phyloP scores from a whole-genome alignment of 1,140 invertebrate species.

The Habropoda laboriosa region DNA sequence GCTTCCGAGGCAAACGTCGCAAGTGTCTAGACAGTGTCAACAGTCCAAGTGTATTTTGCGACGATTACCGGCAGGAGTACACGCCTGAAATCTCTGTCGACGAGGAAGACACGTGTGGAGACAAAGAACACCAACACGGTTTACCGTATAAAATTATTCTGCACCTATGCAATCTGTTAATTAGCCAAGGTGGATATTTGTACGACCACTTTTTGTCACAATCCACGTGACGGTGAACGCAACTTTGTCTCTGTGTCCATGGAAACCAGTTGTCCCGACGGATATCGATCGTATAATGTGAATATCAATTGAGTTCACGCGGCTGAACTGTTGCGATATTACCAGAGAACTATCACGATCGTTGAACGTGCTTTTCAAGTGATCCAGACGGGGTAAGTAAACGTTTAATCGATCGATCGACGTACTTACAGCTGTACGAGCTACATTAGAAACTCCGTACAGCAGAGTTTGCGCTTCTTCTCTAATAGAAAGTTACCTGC shows the following conservation, averaged over 20 bases:
- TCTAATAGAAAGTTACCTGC: background rate
- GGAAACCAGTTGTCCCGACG: background rate
- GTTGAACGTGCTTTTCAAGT: background rate
- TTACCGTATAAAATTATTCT: too few species aligned
- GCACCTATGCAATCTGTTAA: too few species aligned
- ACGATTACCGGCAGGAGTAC: background rate
- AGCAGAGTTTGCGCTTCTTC: background rate
- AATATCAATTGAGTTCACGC: background rate
- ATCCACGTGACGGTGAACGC: background rate
- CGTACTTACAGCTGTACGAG: background rate
- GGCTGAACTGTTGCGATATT: background rate
- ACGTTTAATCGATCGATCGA: background rate
- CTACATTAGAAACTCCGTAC: background rate
- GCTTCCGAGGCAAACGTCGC: background rate
- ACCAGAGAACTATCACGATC: background rate
- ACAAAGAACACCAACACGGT: too few species aligned
- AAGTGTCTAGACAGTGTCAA: too few species aligned
- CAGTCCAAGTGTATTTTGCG: background rate
- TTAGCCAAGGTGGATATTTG: too few species aligned
- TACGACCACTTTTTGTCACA: background rate
- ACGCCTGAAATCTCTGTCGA: too few species aligned
- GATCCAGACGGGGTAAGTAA: conserved; percentile 14
- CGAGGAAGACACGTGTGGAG: too few species aligned
- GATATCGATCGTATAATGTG: background rate
- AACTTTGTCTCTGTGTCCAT: background rate